Evolutionary conservation across 92 coral and sea anemone genomes (phyloP).

Genomic region (Bergia puertoricense): DNA sequence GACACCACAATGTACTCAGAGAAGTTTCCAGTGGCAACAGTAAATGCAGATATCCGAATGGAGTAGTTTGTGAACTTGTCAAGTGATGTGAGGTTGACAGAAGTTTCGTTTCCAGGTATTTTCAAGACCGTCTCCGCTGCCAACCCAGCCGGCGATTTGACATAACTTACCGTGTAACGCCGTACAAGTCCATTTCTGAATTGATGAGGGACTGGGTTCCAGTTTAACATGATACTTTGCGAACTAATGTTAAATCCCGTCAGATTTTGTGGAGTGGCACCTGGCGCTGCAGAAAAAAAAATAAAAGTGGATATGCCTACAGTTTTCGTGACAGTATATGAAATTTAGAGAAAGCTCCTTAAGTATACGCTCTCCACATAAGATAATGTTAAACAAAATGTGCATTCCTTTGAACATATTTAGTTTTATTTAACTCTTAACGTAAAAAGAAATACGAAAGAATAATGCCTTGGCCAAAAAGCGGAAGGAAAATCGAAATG

Average conservation of each 20-base stretch:
- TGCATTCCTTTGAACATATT: not conserved
- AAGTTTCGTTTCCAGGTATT: slow-evolving; percentile 16
- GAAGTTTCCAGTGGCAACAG: slow-evolving; percentile 31
- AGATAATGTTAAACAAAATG: not conserved
- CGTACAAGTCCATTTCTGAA: slow-evolving; percentile 35
- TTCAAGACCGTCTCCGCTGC: not conserved
- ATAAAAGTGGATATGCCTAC: not conserved
- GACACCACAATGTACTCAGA: slow-evolving; percentile 33
- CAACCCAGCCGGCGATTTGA: slow-evolving; percentile 5
- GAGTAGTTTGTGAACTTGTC: slow-evolving; percentile 44
- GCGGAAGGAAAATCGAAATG: too few relatives aligned
- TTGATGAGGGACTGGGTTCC: slow-evolving; percentile 37
- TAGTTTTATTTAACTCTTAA: too few relatives aligned
- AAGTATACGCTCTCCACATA: not conserved
- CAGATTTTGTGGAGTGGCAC: slow-evolving; percentile 20
- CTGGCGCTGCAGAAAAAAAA: not conserved
- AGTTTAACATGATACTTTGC: slow-evolving; percentile 30
- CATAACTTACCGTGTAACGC: slow-evolving; percentile 33
- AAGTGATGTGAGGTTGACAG: slow-evolving; percentile 23
- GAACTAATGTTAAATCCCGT: slow-evolving; percentile 28
- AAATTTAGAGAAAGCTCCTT: too few relatives aligned
- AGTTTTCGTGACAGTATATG: not conserved
- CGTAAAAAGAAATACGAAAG: too few relatives aligned
- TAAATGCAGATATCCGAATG: slow-evolving; percentile 35
- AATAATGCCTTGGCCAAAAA: too few relatives aligned